Base-by-base conservation (phyloP, 2,797 vertebrate species). In the Dipus sagitta region DNA sequence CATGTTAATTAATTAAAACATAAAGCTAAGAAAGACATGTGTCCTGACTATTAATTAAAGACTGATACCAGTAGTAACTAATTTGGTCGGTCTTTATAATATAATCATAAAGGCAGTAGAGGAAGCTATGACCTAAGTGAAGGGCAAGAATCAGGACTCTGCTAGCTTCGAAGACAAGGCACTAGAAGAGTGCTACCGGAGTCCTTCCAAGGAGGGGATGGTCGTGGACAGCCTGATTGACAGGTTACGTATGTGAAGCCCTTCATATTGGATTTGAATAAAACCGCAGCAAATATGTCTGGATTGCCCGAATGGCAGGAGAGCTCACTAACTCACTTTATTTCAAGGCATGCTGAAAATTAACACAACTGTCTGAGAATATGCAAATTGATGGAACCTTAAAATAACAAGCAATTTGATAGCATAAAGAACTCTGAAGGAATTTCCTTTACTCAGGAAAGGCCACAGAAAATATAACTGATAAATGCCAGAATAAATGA, bases 231-330 rank as follows among this genome's bases (percentile, higher is more conserved):
- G 86, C 75, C 74, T 90, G 86, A 89, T 87, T 97, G 96, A 90
- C 20, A 90, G 68, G 96, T 90, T 92, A 95, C 95, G 11, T 87
- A 92, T 34, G 60, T 28, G 34, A 72, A 93, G 30, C 3, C 86
- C 68, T 86, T 95, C 72, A 84, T 92, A 95, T 81, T 93, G 88
- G 84, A 95, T 97, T 95, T 88, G 72, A 95, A 71, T 95, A 94
- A 94, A 96, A 92, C 70, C 67, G 47, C 13, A 90, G 42, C 92
- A 94, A 95, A 67, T 68, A 83, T 12, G 38, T 93, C 85, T 78
- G 64, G 82, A 95, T 84, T 93, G 79, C 75, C 58, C 92, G 87
- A 95, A 86, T 38, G 86, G 17, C 7, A 92, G n/a, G 67, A 64
- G 8, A 81, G 28, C 54, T 81, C 71, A 71, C 86, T 91, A 93